These are phyloP conservation scores for Apistogramma diplotaenia DNA, from an alignment of 2,113 vertebrate species.

Conservation along the genomic window DNA sequence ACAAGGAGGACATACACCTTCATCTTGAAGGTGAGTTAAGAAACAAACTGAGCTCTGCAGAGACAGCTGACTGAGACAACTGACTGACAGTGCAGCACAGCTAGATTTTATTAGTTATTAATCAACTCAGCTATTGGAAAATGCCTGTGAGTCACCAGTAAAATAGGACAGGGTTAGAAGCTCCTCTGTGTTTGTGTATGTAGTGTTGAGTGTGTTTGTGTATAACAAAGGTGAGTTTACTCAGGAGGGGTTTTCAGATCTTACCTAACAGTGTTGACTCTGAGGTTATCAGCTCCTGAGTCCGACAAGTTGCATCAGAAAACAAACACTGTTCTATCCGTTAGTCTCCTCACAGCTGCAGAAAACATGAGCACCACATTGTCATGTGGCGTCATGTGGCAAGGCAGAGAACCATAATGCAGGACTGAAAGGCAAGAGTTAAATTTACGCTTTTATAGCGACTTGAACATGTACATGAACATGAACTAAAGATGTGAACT, in stretches of 20 bases:
- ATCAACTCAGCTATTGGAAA: conserved; percentile 6
- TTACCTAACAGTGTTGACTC: conserved; percentile 39
- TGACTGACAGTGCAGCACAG: background rate
- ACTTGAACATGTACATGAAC: no score
- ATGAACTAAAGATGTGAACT: no score
- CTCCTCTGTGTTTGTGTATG: background rate
- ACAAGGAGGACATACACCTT: conserved; percentile 43
- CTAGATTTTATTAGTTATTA: background rate
- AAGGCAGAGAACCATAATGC: no score
- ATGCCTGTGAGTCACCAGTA: background rate
- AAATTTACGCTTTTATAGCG: no score
- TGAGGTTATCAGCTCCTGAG: background rate
- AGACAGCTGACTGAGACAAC: background rate
- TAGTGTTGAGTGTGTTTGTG: background rate
- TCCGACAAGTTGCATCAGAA: background rate
- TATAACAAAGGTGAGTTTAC: conserved; percentile 58
- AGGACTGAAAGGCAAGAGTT: no score
- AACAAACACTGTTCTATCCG: background rate
- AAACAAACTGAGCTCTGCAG: background rate
- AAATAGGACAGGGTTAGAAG: background rate
- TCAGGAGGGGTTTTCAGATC: conserved; percentile 37
- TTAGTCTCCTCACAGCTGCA: background rate
- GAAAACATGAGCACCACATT: background rate
- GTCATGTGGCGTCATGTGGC: no score
- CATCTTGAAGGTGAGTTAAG: conserved; percentile 26